These are phyloP conservation scores for Eulemur macaco DNA, from an alignment of 2,113 vertebrate species.

Conservation along the genomic window DNA sequence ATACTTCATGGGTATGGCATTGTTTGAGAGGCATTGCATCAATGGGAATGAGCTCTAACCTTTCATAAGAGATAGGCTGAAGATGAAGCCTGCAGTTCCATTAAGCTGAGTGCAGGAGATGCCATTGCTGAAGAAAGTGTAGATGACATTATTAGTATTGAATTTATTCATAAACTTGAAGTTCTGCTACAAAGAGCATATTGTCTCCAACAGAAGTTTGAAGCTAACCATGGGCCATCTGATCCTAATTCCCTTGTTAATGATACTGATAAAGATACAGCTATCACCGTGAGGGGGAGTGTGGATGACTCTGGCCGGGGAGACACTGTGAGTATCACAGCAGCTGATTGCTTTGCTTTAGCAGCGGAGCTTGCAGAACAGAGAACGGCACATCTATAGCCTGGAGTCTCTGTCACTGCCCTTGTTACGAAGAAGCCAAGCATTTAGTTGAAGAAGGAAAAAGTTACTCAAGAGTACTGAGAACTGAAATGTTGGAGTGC, in stretches of 20 bases:
- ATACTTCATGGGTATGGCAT: constrained; percentile 86
- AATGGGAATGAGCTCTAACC: constrained; percentile 95
- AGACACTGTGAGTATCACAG: too few relatives aligned
- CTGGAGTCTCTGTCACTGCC: constrained; percentile 88
- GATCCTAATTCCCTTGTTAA: constrained; percentile 88
- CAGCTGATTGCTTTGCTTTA: too few relatives aligned
- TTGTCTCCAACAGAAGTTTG: constrained; percentile 96
- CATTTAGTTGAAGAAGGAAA: constrained; percentile 94
- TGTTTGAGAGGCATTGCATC: constrained; percentile 95
- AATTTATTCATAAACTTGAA: constrained; percentile 97
- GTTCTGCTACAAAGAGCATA: constrained; percentile 95
- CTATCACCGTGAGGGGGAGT: too few relatives aligned
- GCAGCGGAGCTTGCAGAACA: too few relatives aligned
- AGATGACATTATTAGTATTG: constrained; percentile 94
- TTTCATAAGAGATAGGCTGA: constrained; percentile 91
- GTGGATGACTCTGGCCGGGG: too few relatives aligned
- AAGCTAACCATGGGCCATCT: constrained; percentile 89
- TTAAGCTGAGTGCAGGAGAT: constrained; percentile 93
- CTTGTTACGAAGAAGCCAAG: constrained; percentile 95
- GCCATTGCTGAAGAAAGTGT: constrained; percentile 93
- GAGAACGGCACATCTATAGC: constrained; percentile 64
- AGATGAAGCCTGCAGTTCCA: constrained; percentile 90
- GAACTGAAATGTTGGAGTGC: constrained; percentile 96
- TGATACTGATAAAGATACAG: constrained; percentile 86
- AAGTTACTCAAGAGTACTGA: constrained; percentile 93